Conservation (phyloP, 2,113 vertebrate species). For the Rana temporaria region DNA sequence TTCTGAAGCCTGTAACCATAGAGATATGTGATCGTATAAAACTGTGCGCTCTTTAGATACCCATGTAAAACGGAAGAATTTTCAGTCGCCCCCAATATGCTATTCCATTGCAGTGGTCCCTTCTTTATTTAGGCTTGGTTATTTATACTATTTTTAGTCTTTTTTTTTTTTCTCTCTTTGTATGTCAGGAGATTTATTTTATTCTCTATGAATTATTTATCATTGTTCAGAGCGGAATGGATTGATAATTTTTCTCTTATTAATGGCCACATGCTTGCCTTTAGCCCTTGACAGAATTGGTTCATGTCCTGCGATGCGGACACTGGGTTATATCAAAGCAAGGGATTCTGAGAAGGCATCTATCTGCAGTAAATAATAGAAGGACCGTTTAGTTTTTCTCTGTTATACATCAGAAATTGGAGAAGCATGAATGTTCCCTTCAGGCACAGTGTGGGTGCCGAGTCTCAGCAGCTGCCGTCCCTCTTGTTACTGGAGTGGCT, state of each 20-base stretch:
- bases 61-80: slow-evolving; percentile 4
- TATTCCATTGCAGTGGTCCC: background rate
- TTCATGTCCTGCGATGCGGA: slow-evolving; percentile 58
- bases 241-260: slow-evolving; percentile 59
- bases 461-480: slow-evolving; percentile 39
- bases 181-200: slow-evolving; percentile 68
- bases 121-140: background rate
- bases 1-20: slow-evolving; percentile 15
- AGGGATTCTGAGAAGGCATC: slow-evolving; percentile 29
- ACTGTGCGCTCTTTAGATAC: slow-evolving; percentile 2
- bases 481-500: background rate
- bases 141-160: slow-evolving; percentile 26
- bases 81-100: slow-evolving; percentile 24
- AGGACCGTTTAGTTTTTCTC: background rate
- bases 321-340: background rate
- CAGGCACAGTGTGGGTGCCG: slow-evolving; percentile 27
- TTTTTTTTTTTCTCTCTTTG: slow-evolving; percentile 50
- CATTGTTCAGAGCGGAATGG: slow-evolving; percentile 69
- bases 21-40: slow-evolving; percentile 18
- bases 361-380: slow-evolving; percentile 13
- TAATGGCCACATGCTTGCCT: slow-evolving; percentile 68
- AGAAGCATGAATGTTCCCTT: slow-evolving; percentile 25
- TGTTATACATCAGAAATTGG: slow-evolving; percentile 32
- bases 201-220: slow-evolving; percentile 79
- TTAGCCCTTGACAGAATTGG: slow-evolving; percentile 71